Conservation (phyloP, 2,797 vertebrate genomes). For the Xenops minutus region DNA sequence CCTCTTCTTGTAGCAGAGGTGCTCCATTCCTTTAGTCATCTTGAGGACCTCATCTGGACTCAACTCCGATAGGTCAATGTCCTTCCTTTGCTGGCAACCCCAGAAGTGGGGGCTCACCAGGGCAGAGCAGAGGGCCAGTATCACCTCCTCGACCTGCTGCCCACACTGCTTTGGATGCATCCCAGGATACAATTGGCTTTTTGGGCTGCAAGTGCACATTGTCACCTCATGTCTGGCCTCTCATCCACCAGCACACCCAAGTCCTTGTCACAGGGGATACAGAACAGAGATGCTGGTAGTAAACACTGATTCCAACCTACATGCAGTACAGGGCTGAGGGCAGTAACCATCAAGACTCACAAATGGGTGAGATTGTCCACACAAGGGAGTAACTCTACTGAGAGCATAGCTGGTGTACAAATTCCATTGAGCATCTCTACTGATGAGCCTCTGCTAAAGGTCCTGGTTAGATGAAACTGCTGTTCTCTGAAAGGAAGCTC, state of each 20-base stretch:
- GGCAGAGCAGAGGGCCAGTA: background rate
- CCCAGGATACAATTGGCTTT: background rate
- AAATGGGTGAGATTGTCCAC: accelerated
- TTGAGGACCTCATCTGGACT: background rate
- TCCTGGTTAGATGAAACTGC: background rate
- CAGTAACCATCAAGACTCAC: background rate
- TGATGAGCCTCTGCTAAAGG: background rate
- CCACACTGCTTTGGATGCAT: background rate
- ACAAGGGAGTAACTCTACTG: background rate
- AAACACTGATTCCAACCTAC: background rate
- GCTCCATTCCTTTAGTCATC: background rate
- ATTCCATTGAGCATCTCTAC: background rate
- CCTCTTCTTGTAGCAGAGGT: background rate
- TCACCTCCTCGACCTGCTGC: background rate
- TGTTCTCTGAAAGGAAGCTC: background rate
- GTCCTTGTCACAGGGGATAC: background rate
- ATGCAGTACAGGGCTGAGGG: background rate
- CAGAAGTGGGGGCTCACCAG: too few species aligned
- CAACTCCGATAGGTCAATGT: background rate
- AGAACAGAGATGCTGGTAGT: background rate
- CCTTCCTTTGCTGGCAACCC: background rate
- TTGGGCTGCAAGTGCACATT: background rate
- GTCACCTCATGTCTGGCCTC: background rate
- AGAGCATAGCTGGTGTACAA: background rate
- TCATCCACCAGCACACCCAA: background rate